phyloP scores from a whole-genome alignment of 2,113 vertebrate species.

The Petaurus breviceps region DNA sequence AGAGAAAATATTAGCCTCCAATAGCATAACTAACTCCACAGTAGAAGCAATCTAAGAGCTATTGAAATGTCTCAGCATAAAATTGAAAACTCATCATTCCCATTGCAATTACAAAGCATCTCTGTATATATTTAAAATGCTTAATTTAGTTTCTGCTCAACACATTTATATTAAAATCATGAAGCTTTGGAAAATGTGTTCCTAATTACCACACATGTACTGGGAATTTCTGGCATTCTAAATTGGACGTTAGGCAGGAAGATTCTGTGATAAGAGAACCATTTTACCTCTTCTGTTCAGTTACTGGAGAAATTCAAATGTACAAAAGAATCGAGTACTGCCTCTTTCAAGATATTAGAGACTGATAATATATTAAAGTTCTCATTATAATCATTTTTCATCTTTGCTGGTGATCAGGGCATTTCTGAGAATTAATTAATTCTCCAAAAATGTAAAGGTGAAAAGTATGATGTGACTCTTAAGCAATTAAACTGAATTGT shows the following conservation, averaged over 20 bases:
- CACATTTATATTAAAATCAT: neutral
- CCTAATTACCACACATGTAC: neutral
- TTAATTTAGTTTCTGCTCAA: neutral
- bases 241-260: neutral
- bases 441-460: neutral
- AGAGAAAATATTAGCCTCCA: neutral
- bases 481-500: slow-evolving; percentile 14
- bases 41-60: neutral
- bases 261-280: neutral
- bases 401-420: neutral
- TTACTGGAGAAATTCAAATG: neutral
- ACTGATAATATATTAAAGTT: neutral
- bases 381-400: neutral
- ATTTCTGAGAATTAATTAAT: slow-evolving; percentile 23
- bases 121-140: neutral
- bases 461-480: neutral
- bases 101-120: neutral
- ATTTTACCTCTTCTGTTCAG: neutral
- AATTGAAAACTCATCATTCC: neutral
- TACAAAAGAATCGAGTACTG: neutral
- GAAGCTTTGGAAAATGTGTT: neutral
- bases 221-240: neutral
- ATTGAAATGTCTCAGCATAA: neutral
- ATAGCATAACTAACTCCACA: neutral
- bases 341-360: neutral